Percentiles rank a stretch among this genome's conserved stretches.
These are phyloP conservation scores for Polydrusus pterygomalis DNA, from an alignment of 2,888 invertebrate genomes.

Conservation along the genomic window DNA sequence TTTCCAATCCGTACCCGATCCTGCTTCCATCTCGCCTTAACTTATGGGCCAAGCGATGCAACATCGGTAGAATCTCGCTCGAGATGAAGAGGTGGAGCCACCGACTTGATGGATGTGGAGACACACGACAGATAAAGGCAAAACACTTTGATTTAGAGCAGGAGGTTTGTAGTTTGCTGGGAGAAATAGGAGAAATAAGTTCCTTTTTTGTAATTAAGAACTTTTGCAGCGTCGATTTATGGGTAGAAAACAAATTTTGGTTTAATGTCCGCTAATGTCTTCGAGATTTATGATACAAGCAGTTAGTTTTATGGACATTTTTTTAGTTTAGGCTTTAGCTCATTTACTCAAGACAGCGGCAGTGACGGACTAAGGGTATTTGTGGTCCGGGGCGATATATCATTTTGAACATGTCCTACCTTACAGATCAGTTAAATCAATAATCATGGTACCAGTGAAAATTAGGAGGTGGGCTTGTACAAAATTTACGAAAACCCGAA, in stretches of 20 bases:
- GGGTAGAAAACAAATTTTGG: conserved; percentile 48
- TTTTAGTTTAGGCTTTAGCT: not conserved
- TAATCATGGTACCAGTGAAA: too few relatives aligned
- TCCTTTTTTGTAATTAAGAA: conserved; percentile 71
- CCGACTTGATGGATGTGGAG: conserved; percentile 69
- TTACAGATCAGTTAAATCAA: too few relatives aligned
- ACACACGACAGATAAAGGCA: conserved; percentile 72
- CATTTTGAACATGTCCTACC: too few relatives aligned
- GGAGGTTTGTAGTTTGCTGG: conserved; percentile 68
- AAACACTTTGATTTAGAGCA: conserved; percentile 72
- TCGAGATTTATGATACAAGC: conserved; percentile 40
- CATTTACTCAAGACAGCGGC: not conserved
- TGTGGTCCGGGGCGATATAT: too few relatives aligned
- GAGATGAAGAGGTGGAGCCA: conserved; percentile 67
- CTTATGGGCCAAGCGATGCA: conserved; percentile 3
- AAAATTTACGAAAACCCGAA: too few relatives aligned
- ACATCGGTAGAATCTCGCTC: conserved; percentile 24
- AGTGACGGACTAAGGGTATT: too few relatives aligned
- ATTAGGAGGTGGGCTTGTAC: too few relatives aligned
- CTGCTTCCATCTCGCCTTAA: conserved; percentile 7
- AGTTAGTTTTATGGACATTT: not conserved
- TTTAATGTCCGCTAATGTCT: conserved; percentile 51
- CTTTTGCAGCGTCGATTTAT: conserved; percentile 58
- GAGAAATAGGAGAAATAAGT: conserved; percentile 66
- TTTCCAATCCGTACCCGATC: conserved; percentile 1